A percentile compares a stretch with the other conserved stretches of the same genome.
These are phyloP conservation scores for Chromis chromis DNA, from an alignment of 2,797 vertebrate genomes.

Conservation along the genomic window DNA sequence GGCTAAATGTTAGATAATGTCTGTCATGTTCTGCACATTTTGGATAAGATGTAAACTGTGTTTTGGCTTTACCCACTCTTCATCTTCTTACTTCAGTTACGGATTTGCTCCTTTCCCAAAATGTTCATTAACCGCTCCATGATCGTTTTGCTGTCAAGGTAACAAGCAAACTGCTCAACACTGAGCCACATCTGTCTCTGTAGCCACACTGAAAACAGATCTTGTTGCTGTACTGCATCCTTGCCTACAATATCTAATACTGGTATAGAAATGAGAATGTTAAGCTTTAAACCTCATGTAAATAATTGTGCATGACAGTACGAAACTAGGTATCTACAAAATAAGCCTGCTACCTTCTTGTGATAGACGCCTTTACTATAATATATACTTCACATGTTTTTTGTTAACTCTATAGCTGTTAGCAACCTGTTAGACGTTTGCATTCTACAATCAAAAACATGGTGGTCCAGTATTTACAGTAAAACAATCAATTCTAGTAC, in stretches of 20 bases:
- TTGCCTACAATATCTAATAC: too few relatives aligned
- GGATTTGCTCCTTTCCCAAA: background rate
- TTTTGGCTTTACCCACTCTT: background rate
- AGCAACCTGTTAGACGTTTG: background rate
- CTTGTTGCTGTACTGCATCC: background rate
- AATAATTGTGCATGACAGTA: too few relatives aligned
- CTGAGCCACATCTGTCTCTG: background rate
- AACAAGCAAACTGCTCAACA: background rate
- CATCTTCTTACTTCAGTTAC: background rate
- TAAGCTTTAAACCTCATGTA: too few relatives aligned
- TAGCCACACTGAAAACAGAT: background rate
- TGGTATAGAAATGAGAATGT: background rate
- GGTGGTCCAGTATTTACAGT: background rate
- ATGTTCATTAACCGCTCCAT: background rate
- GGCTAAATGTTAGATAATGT: background rate
- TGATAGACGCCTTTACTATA: background rate
- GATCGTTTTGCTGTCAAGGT: background rate
- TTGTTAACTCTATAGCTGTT: too few relatives aligned
- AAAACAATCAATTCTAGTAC: background rate
- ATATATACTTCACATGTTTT: too few relatives aligned
- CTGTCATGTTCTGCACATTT: background rate
- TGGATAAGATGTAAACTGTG: background rate
- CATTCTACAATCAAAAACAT: background rate
- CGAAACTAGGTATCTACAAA: too few relatives aligned
- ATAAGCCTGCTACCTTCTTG: background rate